Conservation (phyloP, 2,888 invertebrate genomes). For the Digitonthophagus gazella region DNA sequence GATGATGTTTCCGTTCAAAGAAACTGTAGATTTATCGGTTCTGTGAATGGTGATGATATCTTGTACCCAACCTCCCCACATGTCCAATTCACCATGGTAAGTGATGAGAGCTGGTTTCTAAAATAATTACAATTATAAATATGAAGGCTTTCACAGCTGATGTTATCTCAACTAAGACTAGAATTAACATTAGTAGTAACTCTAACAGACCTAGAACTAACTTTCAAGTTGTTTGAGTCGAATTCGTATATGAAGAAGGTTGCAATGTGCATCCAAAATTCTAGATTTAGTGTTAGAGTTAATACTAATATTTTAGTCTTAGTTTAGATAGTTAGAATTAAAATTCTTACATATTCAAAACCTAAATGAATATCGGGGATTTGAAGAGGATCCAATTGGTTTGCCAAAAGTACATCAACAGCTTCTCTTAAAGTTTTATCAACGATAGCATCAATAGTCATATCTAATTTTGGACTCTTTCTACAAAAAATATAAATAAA, state of each 20-base stretch:
- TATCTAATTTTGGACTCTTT: background rate
- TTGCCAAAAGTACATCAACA: conserved; percentile 48
- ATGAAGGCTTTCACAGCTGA: too few species aligned
- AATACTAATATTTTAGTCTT: too few species aligned
- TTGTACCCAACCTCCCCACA: conserved; percentile 53
- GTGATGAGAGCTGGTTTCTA: conserved; percentile 42
- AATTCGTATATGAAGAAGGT: too few species aligned
- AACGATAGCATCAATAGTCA: conserved; percentile 52
- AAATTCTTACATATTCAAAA: conserved; percentile 52
- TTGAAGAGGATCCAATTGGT: conserved; percentile 55
- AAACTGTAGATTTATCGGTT: conserved; percentile 50
- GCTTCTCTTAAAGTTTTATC: conserved; percentile 52
- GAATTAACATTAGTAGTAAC: too few species aligned
- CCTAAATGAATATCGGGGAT: conserved; percentile 54
- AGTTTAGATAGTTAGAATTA: background rate
- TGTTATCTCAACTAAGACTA: too few species aligned
- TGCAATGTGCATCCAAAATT: too few species aligned
- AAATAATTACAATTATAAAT: background rate
- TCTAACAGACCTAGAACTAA: too few species aligned
- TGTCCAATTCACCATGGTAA: conserved; percentile 55
- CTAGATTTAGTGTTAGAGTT: too few species aligned
- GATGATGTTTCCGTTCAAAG: conserved; percentile 27
- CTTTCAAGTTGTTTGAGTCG: too few species aligned
- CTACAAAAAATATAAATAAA: background rate
- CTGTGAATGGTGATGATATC: conserved; percentile 53